phyloP scores from a whole-genome alignment of 2,797 vertebrate genomes.

The Phoxinus dragarum region DNA sequence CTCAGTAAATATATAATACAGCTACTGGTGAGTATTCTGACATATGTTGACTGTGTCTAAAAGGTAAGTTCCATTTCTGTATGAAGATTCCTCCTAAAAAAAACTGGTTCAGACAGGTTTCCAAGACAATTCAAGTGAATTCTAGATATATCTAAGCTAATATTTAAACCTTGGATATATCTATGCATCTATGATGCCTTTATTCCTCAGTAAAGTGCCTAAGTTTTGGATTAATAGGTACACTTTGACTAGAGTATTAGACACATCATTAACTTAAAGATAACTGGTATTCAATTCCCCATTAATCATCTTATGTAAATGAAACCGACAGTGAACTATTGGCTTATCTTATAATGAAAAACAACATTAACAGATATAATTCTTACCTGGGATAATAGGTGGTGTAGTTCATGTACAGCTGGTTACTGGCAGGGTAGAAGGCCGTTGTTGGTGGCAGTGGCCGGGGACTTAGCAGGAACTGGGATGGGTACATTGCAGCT shows the following conservation, averaged over 20 bases:
- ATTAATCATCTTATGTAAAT: not conserved
- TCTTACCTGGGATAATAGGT: constrained; percentile 96
- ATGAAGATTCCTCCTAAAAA: not conserved
- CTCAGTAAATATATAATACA: not conserved
- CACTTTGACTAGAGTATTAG: not conserved
- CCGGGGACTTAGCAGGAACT: constrained; percentile 86
- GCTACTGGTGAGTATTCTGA: not conserved
- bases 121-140: not conserved
- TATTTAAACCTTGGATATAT: not conserved
- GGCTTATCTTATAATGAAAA: not conserved
- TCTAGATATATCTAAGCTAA: not conserved
- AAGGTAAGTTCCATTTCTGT: not conserved
- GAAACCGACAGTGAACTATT: not conserved
- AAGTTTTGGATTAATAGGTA: not conserved
- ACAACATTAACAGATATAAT: not conserved
- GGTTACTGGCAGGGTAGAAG: constrained; percentile 89
- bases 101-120: constrained; percentile 13
- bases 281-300: not conserved
- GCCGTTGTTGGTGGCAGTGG: constrained; percentile 80
- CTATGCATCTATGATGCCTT: not conserved
- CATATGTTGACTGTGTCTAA: not conserved
- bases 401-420: constrained; percentile 96
- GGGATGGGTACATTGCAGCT: constrained; percentile 87
- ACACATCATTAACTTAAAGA: not conserved
- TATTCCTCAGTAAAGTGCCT: not conserved